Conservation (phyloP, 2,797 vertebrate genomes). For the Lerista edwardsae region DNA sequence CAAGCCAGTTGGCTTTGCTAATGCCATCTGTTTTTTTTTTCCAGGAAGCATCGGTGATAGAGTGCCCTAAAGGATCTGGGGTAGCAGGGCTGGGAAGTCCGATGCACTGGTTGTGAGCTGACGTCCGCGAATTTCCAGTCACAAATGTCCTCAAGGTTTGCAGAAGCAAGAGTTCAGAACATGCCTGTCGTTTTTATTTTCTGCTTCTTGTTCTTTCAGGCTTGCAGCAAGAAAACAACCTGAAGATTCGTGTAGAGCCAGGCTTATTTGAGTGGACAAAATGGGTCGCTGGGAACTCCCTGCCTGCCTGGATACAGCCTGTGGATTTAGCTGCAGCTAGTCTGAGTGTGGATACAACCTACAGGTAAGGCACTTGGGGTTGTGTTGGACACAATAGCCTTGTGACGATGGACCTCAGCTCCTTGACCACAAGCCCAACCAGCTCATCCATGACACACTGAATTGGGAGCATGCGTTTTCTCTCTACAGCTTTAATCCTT, state of each 20-base stretch:
- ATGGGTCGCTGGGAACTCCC: conserved; percentile 91
- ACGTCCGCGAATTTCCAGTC: no score
- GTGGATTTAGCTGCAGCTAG: conserved; percentile 89
- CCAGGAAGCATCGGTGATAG: not conserved
- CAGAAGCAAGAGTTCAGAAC: not conserved
- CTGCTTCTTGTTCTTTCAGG: conserved; percentile 74
- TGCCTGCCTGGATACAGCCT: conserved; percentile 91
- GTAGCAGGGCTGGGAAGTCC: no score
- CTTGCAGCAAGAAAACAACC: conserved; percentile 91
- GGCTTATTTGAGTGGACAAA: conserved; percentile 99
- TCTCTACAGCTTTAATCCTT: not conserved
- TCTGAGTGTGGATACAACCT: conserved; percentile 95
- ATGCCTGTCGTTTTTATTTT: no score
- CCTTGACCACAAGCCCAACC: not conserved
- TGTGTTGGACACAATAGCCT: no score
- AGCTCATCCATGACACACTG: not conserved
- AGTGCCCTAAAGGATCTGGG: no score
- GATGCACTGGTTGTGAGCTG: no score
- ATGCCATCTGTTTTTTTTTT: no score
- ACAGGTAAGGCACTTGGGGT: conserved; percentile 81
- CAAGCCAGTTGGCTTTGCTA: not conserved
- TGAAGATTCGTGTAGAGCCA: conserved; percentile 93
- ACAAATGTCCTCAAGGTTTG: not conserved
- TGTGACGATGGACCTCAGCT: not conserved
- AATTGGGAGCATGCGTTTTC: not conserved